Evolutionary conservation across 2,888 invertebrate species (phyloP), one percentile per base, ranked within the genome.

Genomic region (Lithophane semibrunnea): DNA sequence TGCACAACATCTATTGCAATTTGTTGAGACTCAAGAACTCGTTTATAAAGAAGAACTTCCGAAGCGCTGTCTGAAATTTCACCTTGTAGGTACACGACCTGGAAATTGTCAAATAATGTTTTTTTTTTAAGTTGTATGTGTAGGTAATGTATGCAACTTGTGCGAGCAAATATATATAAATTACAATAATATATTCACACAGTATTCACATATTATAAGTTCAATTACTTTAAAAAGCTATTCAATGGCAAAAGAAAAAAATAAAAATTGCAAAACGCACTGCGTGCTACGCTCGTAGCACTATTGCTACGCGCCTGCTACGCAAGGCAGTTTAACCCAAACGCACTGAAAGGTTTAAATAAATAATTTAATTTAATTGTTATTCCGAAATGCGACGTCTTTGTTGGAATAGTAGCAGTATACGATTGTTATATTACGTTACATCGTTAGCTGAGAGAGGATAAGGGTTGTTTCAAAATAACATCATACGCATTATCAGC

Each of bases 1-100:
- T 94, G 92, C 91, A 92, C 88, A 82, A 82, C 89, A 90, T 88
- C 88, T 88, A 89, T 86, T 90, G 90, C 91, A 82, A 84, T 86
- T 79, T 91, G 91, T 92, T 86, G 80, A 85, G 84, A 82, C 75
- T 77, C 77, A 83, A 77, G 81, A 82, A 86, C 81, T 77, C 74
- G 61, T 79, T 76, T 73, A 77, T 79, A 83, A 75, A 77, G 54
- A 67, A 86, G 71, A 61, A 73, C 61, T 70, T 69, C 72, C 73
- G 65, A 77, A 69, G 61, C 42, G 71, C 52, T 65, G 58, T 82
- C 54, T 70, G 37, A 29, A 58, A 12, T 42, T 71, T 67, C 60
- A 61, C 63, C 21, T 70, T 60, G 47, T 42, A n/a, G 49, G 42
- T 47, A 61, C 18, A 63, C 42, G 29, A 78, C 79, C 21, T 4